Evolutionary conservation across 1,140 invertebrate genomes (phyloP).

Genomic region (Uloborus diversus): DNA sequence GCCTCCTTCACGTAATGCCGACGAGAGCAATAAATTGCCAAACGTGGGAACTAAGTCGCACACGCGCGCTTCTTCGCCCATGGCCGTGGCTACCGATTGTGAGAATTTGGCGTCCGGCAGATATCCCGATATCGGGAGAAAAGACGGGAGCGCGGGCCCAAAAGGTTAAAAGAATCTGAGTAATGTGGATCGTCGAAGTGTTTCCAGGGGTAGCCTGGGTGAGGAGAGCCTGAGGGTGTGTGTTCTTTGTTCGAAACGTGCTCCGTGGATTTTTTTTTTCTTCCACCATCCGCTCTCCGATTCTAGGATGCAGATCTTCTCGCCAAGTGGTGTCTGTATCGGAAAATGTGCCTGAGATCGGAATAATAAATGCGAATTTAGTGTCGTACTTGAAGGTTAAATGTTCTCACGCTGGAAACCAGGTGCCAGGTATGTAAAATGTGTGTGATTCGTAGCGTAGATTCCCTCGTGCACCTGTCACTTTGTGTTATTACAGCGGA

Average conservation of each 20-base stretch:
- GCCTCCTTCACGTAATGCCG: too few relatives aligned
- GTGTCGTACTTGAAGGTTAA: conserved; percentile 29
- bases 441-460: too few relatives aligned
- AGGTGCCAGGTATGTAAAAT: conserved; percentile 38
- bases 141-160: neutral
- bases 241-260: too few relatives aligned
- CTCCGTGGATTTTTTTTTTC: too few relatives aligned
- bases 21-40: too few relatives aligned
- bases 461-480: too few relatives aligned
- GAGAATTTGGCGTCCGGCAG: neutral
- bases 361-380: neutral
- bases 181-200: conserved; percentile 27
- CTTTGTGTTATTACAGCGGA: too few relatives aligned
- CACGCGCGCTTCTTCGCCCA: too few relatives aligned
- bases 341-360: neutral
- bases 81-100: neutral
- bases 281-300: conserved; percentile 4
- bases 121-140: neutral
- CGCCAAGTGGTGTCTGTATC: neutral
- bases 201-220: conserved; percentile 24
- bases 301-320: neutral
- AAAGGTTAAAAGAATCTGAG: conserved; percentile 45
- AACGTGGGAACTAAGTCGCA: too few relatives aligned
- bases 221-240: conserved; percentile 24
- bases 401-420: conserved; percentile 43